phyloP scores from a whole-genome alignment of 2,113 vertebrate species.

The Machaerirhynchus nigripectus region DNA sequence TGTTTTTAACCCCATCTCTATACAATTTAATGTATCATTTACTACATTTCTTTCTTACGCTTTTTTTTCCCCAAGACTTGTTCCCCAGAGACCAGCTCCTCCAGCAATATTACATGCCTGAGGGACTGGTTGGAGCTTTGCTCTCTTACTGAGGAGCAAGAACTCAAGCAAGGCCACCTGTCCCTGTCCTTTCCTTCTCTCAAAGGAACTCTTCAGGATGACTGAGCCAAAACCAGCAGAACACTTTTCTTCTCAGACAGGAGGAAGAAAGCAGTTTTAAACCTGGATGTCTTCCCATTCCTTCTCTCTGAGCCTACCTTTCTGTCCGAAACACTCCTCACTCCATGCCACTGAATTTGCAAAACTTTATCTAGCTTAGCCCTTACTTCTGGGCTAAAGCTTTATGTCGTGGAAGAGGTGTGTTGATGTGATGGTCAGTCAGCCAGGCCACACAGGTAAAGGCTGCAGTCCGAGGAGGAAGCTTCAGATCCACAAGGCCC shows the following conservation, averaged over 20 bases:
- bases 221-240: not conserved
- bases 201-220: not conserved
- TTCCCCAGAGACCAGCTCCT: not conserved
- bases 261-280: not conserved
- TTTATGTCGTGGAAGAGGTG: not conserved
- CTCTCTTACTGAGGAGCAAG: not conserved
- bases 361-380: not conserved
- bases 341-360: not conserved
- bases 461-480: not conserved
- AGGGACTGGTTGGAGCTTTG: not conserved
- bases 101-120: not conserved
- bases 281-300: not conserved
- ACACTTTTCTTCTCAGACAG: not conserved
- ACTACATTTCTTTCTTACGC: not conserved
- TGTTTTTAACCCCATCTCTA: not conserved
- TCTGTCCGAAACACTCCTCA: not conserved
- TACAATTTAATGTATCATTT: not conserved
- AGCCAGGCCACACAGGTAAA: not conserved
- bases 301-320: not conserved
- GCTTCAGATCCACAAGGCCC: not conserved
- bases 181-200: not conserved
- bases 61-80: not conserved
- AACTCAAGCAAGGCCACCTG: not conserved
- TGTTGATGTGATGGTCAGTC: not conserved
- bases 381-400: not conserved